Evolutionary conservation across 2,888 invertebrate genomes (phyloP).

Genomic region (Dexiosoma caninum): DNA sequence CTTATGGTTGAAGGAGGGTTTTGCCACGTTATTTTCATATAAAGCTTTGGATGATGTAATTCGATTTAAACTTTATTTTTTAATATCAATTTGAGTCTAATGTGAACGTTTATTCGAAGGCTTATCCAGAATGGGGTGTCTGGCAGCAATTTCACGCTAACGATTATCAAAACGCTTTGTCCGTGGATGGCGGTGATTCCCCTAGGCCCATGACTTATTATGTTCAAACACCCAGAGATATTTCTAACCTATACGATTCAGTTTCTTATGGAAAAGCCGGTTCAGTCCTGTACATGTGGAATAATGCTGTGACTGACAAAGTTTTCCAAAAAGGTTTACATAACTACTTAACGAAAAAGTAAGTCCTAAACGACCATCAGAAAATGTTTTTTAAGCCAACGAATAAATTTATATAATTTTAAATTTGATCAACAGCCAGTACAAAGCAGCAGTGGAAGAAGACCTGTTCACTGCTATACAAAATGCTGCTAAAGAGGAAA

Average conservation of each 20-base stretch:
- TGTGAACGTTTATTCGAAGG: constrained; percentile 74
- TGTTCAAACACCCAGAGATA: constrained; percentile 90
- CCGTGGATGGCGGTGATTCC: constrained; percentile 84
- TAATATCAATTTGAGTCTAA: no score
- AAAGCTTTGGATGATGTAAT: constrained; percentile 70
- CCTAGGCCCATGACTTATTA: constrained; percentile 90
- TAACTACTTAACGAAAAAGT: constrained; percentile 72
- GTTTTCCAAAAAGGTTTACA: constrained; percentile 73
- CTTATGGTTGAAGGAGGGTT: constrained; percentile 87
- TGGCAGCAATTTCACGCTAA: constrained; percentile 87
- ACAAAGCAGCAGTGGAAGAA: constrained; percentile 69
- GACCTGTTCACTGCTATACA: constrained; percentile 70
- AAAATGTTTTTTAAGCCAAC: not conserved
- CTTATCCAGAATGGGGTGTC: constrained; percentile 83
- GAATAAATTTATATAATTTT: not conserved
- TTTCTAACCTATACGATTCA: constrained; percentile 88
- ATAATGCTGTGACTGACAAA: constrained; percentile 70
- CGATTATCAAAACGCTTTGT: constrained; percentile 85
- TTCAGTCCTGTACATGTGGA: constrained; percentile 79
- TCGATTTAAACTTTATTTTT: no score
- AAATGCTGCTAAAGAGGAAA: constrained; percentile 68
- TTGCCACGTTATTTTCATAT: constrained; percentile 77
- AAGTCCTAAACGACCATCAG: no score
- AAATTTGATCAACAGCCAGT: constrained; percentile 65
- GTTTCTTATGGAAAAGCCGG: constrained; percentile 95